Percentiles rank a stretch among this genome's conserved stretches.
Conservation (phyloP, 2,888 invertebrate genomes). For the Amorpha juglandis region DNA sequence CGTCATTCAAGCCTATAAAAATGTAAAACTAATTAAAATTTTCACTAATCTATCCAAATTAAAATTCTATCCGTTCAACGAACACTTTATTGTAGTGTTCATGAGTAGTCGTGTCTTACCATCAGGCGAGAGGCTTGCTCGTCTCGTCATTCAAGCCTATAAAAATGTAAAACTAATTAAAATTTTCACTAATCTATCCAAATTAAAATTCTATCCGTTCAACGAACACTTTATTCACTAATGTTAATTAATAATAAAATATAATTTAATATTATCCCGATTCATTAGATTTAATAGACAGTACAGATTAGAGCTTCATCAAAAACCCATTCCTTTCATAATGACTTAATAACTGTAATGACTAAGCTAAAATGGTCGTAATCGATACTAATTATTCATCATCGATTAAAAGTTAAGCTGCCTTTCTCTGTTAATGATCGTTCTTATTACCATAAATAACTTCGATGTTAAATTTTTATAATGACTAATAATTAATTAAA, state of each 20-base stretch:
- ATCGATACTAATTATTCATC: conserved; percentile 47
- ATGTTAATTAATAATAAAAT: not conserved
- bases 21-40: not conserved
- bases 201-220: not conserved
- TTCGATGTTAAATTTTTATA: too few relatives aligned
- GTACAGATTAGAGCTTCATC: conserved; percentile 6
- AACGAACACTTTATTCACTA: too few relatives aligned
- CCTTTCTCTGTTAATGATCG: too few relatives aligned
- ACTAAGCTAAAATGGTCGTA: conserved; percentile 38
- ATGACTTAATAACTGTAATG: conserved; percentile 40
- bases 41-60: not conserved
- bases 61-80: not conserved
- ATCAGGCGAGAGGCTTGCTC: too few relatives aligned
- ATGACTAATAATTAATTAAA: too few relatives aligned
- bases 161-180: too few relatives aligned
- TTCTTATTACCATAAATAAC: too few relatives aligned
- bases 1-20: too few relatives aligned
- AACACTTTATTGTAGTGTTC: too few relatives aligned
- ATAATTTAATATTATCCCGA: too few relatives aligned
- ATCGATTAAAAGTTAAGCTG: conserved; percentile 28
- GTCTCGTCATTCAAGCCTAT: too few relatives aligned
- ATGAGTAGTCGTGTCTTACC: too few relatives aligned
- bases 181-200: not conserved
- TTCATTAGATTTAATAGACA: not conserved
- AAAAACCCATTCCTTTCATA: conserved; percentile 21